Conservation (phyloP, 2,797 vertebrate species). For the Pteropus rufus region DNA sequence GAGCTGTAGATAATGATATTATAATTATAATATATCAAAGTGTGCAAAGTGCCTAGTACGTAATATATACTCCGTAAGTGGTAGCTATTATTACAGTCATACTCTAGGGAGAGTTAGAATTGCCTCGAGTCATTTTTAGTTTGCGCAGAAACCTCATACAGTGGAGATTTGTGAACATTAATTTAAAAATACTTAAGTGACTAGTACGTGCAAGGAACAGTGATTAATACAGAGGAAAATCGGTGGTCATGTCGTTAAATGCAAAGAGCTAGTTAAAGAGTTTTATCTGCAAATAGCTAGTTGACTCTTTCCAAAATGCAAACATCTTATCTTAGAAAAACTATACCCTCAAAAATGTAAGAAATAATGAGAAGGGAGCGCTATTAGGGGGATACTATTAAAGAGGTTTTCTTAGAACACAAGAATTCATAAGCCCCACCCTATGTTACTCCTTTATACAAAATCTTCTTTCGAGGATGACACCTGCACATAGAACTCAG, state of each 20-base stretch:
- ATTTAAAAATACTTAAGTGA: not conserved
- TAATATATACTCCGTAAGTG: not conserved
- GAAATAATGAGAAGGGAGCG: no score
- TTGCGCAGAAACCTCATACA: not conserved
- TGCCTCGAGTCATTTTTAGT: not conserved
- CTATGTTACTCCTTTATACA: no score
- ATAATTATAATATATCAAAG: not conserved
- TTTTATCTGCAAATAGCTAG: not conserved
- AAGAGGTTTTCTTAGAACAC: no score
- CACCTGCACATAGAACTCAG: no score
- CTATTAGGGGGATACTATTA: no score
- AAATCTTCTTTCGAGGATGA: no score
- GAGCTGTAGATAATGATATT: not conserved
- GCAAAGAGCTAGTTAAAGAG: not conserved
- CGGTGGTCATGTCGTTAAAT: not conserved
- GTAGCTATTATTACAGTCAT: not conserved
- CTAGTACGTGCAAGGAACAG: not conserved
- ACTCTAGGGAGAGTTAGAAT: not conserved
- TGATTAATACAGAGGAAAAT: not conserved
- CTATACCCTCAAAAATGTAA: no score
- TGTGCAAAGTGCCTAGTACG: not conserved
- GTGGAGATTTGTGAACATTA: not conserved
- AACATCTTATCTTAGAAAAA: no score
- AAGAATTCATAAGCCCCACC: no score
- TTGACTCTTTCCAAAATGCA: not conserved